A percentile compares a stretch with the other conserved stretches of the same genome.
Conservation (phyloP, 2,888 invertebrate genomes). For the Catocala nupta region DNA sequence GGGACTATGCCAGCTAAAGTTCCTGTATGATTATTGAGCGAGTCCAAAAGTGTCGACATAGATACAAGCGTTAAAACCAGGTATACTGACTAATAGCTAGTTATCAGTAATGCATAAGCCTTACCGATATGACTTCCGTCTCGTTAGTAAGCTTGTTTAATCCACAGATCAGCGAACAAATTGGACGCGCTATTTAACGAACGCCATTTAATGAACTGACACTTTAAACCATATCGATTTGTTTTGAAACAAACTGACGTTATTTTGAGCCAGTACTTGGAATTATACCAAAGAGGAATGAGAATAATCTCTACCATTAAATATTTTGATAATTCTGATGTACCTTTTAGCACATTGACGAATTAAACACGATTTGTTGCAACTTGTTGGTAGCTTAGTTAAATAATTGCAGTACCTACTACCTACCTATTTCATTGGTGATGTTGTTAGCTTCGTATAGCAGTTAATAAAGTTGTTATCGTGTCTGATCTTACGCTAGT, state of each 20-base stretch:
- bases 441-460: too few relatives aligned
- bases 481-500: too few relatives aligned
- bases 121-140: constrained; percentile 19
- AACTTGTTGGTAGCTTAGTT: too few relatives aligned
- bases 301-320: constrained; percentile 8
- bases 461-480: too few relatives aligned
- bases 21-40: too few relatives aligned
- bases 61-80: background rate
- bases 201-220: constrained; percentile 36
- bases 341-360: background rate
- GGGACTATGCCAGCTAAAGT: too few relatives aligned
- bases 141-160: constrained; percentile 12
- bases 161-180: constrained; percentile 9
- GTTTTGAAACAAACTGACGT: constrained; percentile 30
- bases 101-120: background rate
- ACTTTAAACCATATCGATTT: constrained; percentile 30
- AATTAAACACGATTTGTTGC: too few relatives aligned
- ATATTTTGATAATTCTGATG: background rate
- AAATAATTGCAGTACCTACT: too few relatives aligned
- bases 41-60: too few relatives aligned
- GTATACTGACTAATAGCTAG: background rate
- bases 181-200: background rate
- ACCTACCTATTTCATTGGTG: too few relatives aligned
- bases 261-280: constrained; percentile 27
- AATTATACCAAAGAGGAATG: constrained; percentile 36